Conservation (phyloP, 2,888 invertebrate genomes). For the Aspidiotus destructor region DNA sequence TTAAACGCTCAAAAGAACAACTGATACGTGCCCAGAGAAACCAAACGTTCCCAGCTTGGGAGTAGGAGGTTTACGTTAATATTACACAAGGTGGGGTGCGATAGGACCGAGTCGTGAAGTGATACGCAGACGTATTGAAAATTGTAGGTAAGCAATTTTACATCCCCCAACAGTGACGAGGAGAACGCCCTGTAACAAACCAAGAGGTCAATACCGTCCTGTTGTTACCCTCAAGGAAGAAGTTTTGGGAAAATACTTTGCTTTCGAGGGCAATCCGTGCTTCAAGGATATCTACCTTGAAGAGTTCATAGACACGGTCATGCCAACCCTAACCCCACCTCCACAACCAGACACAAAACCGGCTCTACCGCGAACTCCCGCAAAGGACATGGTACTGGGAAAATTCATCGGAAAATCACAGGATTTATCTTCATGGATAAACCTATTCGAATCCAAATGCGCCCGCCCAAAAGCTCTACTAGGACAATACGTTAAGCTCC, state of each 20-base stretch:
- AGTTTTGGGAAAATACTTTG: not conserved
- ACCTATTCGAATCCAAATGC: not conserved
- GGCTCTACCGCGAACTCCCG: not conserved
- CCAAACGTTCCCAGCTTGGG: no score
- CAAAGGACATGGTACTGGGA: not conserved
- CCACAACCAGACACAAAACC: not conserved
- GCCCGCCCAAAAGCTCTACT: not conserved
- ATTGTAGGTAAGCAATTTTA: no score
- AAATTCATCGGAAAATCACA: not conserved
- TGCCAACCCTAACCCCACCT: no score
- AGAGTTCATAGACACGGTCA: not conserved
- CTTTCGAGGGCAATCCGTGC: not conserved
- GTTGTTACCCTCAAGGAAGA: not conserved
- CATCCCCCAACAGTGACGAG: not conserved
- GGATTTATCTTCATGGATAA: not conserved
- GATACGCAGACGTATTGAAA: no score
- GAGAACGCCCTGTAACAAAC: not conserved
- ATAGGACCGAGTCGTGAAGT: no score
- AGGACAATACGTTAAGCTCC: not conserved
- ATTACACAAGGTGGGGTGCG: no score
- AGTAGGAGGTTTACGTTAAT: no score
- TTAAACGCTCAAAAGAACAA: no score
- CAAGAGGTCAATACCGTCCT: not conserved
- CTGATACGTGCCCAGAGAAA: no score
- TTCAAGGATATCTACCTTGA: not conserved